A percentile compares a stretch with the other conserved stretches of the same genome.
Conservation (phyloP, 2,797 vertebrate species). For the Furcifer pardalis region DNA sequence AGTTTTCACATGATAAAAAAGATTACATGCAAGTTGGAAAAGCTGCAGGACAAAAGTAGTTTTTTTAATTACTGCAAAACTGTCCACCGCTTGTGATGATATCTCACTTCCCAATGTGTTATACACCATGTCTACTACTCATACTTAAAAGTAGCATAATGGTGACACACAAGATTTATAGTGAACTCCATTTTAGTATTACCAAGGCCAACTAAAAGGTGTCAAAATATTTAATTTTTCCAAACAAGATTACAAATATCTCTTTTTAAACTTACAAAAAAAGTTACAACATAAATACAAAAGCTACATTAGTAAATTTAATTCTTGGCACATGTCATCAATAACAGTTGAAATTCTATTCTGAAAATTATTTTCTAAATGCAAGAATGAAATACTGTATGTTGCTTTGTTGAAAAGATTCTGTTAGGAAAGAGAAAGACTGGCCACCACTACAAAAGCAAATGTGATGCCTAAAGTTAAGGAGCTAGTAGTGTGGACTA, state of each 20-base stretch:
- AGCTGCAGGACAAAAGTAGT: too few species aligned
- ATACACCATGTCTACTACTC: background rate
- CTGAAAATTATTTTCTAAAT: conserved; percentile 36
- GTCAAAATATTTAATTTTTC: conserved; percentile 52
- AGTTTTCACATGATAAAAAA: too few species aligned
- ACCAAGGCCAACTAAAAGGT: background rate
- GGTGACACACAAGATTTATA: background rate
- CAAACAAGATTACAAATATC: conserved; percentile 63
- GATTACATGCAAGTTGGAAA: too few species aligned
- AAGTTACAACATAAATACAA: conserved; percentile 57
- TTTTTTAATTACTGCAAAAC: too few species aligned
- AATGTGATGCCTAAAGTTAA: background rate
- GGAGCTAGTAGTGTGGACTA: background rate
- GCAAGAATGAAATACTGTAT: conserved; percentile 28
- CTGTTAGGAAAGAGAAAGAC: background rate
- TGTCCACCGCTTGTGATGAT: too few species aligned
- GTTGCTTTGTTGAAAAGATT: background rate
- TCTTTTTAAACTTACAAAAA: conserved; percentile 43
- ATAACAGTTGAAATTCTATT: background rate
- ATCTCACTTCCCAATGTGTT: too few species aligned
- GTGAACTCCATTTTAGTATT: background rate
- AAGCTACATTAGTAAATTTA: conserved; percentile 33
- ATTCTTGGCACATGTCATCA: background rate
- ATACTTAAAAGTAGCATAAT: background rate
- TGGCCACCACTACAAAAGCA: background rate